phyloP scores from a whole-genome alignment of 2,113 vertebrate genomes.

The Eonycteris spelaea region DNA sequence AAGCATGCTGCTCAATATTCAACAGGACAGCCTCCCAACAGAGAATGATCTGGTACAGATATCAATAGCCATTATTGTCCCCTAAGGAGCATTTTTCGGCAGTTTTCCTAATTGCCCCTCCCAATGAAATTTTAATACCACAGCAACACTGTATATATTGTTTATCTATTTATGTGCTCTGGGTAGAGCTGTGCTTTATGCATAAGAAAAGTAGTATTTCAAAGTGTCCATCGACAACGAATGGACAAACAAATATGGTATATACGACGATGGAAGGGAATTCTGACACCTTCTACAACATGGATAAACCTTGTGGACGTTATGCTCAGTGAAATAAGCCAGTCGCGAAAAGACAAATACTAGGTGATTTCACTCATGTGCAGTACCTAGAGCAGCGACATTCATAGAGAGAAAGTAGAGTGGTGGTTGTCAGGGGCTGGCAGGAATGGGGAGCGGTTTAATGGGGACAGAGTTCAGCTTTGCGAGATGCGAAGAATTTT shows the following conservation, averaged over 20 bases:
- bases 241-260: neutral
- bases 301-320: neutral
- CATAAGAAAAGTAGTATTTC: neutral
- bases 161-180: accelerated
- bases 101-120: neutral
- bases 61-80: neutral
- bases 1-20: accelerated
- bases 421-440: neutral
- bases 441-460: neutral
- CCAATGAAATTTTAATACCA: neutral
- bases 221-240: neutral
- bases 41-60: too few species aligned
- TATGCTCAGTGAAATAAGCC: neutral
- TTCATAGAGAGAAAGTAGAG: neutral
- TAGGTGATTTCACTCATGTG: accelerated
- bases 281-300: neutral
- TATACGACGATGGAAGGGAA: accelerated
- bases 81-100: neutral
- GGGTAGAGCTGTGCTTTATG: neutral
- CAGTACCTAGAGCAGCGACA: accelerated
- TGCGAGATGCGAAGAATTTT: neutral
- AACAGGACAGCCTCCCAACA: accelerated
- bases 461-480: neutral
- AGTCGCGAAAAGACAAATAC: accelerated
- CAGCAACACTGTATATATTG: accelerated